These are phyloP conservation scores for Phalacrocorax carbo DNA, from an alignment of 2,113 vertebrate species.

Conservation along the genomic window DNA sequence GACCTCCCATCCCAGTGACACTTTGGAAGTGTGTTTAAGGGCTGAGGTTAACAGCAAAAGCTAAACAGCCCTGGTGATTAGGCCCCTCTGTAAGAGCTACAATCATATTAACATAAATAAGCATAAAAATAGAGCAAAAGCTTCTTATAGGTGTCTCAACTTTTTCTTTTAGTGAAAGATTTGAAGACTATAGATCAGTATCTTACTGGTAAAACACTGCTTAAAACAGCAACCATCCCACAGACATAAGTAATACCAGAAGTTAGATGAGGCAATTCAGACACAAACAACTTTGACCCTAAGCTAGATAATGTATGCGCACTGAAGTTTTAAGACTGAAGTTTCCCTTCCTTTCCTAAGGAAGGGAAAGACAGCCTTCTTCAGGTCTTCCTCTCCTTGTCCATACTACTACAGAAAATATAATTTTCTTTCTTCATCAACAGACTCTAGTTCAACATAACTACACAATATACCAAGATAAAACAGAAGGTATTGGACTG, in stretches of 20 bases:
- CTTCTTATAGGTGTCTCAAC: no score
- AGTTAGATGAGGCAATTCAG: neutral
- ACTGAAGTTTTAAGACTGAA: neutral
- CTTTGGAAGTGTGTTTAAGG: neutral
- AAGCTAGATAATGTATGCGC: rapidly evolving
- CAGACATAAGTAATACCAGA: rapidly evolving
- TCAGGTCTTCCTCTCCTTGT: neutral
- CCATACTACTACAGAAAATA: neutral
- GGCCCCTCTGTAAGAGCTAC: neutral
- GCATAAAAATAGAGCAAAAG: neutral
- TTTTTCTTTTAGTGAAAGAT: neutral
- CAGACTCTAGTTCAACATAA: neutral
- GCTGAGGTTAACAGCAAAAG: neutral
- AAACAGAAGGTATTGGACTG: neutral
- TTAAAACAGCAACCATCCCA: neutral
- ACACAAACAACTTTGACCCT: neutral
- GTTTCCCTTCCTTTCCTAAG: neutral
- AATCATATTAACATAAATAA: neutral
- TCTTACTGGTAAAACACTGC: neutral
- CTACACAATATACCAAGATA: neutral
- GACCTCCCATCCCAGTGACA: neutral
- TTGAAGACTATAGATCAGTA: neutral
- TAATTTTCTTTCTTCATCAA: neutral
- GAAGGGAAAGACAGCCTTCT: neutral
- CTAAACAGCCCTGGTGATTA: neutral